Base-by-base conservation (phyloP, 64 coral and sea anemone species). In the Trachythela sp. region DNA sequence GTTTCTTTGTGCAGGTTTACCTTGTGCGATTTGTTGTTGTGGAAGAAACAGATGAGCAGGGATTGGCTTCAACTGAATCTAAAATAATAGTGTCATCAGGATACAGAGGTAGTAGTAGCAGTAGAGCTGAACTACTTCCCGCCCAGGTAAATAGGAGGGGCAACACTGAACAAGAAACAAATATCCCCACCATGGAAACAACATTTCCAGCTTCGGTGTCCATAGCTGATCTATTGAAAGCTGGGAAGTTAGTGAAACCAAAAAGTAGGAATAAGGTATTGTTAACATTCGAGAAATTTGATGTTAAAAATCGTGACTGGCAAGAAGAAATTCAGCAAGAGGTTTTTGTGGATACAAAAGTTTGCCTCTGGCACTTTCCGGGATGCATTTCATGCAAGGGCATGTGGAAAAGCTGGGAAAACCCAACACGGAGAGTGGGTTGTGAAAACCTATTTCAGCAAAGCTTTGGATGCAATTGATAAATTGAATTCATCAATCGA, bases 21-120 rank as follows among this genome's bases (percentile, higher is more conserved):
- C 89, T 91, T 6, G 89, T 91, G 22, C 52, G 89, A 71, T 91
- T 91, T 91, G 89, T 91, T 37, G 88, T 90, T 29, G n/a, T 48
- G 26, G 48, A 91, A 85, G 89, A 91, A 54, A 35, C 41, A 54
- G 45, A 86, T 38, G 45, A 86, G 76, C 36, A 17, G 37, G 50
- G 20, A 39, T 45, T 14, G 30, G 18, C 18, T 48, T 48, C 22
- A 33, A 49, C 67, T 33, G 56, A 48, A 31, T 29, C 68, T 85
- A 83, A 85, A 30, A 40, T 48, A 40, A 54, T n/a, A 8, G 59
- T n/a, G 41, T 40, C 38, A 37, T 26, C 18, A 90, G 49, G n/a
- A 39, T 84, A 43, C 20, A 67, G 26, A 90, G n/a, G n/a, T n/a
- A 84, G 2, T 42, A 48, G 40, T 30, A 89, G 36, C 68, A 77